These are phyloP conservation scores for Entelurus aequoreus DNA, from an alignment of 2,113 vertebrate genomes.

Conservation along the genomic window DNA sequence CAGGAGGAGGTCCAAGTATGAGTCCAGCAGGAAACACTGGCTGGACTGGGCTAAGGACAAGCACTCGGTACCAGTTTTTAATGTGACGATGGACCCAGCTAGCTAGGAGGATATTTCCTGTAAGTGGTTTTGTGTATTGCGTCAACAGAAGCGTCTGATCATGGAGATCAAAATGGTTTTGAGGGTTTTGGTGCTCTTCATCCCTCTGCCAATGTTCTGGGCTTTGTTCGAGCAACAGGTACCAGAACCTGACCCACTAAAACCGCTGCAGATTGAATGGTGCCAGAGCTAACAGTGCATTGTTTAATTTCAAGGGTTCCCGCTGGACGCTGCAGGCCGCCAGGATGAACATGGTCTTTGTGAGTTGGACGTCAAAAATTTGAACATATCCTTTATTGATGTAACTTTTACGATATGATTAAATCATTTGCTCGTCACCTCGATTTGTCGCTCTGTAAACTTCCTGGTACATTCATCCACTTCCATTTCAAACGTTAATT, in stretches of 20 bases:
- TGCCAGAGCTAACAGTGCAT: background rate
- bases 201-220: slow-evolving; percentile 98
- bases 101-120: too few relatives aligned
- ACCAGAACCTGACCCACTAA: background rate
- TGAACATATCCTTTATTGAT: too few relatives aligned
- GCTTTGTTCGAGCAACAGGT: slow-evolving; percentile 97
- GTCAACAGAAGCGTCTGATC: slow-evolving; percentile 81
- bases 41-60: slow-evolving; percentile 93
- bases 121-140: background rate
- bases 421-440: too few relatives aligned
- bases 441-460: too few relatives aligned
- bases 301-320: slow-evolving; percentile 78
- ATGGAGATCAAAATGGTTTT: slow-evolving; percentile 90
- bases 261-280: background rate
- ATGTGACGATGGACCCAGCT: background rate
- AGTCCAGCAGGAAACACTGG: slow-evolving; percentile 83
- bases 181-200: slow-evolving; percentile 86
- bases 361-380: slow-evolving; percentile 63
- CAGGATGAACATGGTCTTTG: slow-evolving; percentile 90
- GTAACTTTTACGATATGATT: too few relatives aligned
- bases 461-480: too few relatives aligned
- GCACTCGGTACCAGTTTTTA: slow-evolving; percentile 73
- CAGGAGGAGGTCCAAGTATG: slow-evolving; percentile 67
- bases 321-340: slow-evolving; percentile 96
- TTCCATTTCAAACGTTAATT: too few relatives aligned